Evolutionary conservation across 2,113 vertebrate species (phyloP).

Genomic region (Peromyscus maniculatus): DNA sequence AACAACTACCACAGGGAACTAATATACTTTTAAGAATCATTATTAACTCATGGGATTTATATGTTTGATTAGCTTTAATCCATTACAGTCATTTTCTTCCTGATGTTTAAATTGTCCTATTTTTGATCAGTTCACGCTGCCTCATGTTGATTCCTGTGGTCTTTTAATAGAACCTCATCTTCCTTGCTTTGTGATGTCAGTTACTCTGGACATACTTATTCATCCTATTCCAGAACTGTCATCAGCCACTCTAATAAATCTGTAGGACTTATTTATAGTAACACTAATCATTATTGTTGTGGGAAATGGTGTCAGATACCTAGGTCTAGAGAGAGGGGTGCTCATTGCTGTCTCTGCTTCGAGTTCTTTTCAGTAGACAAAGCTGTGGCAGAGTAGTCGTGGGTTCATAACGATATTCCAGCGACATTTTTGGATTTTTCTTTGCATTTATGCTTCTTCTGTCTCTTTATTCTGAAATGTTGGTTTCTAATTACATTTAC

Average conservation of each 20-base stretch:
- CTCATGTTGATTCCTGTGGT: conserved; percentile 43
- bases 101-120: not conserved
- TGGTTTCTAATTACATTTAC: conserved; percentile 5
- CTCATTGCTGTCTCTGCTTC: not conserved
- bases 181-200: not conserved
- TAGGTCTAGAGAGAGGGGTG: not conserved
- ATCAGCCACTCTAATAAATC: not conserved
- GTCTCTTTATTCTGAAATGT: conserved; percentile 16
- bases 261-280: not conserved
- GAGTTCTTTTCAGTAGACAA: not conserved
- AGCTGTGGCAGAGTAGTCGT: not conserved
- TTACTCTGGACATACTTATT: not conserved
- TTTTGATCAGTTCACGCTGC: conserved; percentile 8
- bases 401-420: not conserved
- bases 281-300: not conserved
- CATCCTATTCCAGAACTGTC: not conserved
- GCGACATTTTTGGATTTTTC: not conserved
- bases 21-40: conserved; percentile 9
- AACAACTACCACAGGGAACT: conserved; percentile 38
- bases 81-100: not conserved
- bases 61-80: conserved; percentile 52
- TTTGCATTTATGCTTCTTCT: conserved; percentile 37
- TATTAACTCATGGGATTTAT: conserved; percentile 42
- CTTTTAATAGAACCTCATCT: not conserved
- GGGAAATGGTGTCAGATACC: not conserved